Evolutionary conservation across 2,113 vertebrate species (phyloP).

Genomic region (Rissa tridactyla): DNA sequence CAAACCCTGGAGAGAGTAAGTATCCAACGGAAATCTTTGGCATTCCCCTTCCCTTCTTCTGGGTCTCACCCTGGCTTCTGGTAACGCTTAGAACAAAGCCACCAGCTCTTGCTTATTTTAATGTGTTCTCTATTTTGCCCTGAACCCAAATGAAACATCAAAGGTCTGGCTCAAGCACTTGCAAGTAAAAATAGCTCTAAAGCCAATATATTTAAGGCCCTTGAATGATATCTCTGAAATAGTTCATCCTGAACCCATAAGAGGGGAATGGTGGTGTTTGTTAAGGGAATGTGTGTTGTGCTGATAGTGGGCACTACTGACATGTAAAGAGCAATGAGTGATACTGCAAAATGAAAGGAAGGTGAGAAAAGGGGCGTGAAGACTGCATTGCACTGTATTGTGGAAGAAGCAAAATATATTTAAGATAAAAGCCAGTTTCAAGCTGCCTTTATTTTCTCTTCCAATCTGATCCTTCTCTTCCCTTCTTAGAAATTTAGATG

Average conservation of each 20-base stretch:
- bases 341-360: conserved; percentile 7
- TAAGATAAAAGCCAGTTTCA: background rate
- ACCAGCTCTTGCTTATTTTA: conserved; percentile 19
- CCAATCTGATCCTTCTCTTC: background rate
- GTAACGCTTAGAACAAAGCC: conserved; percentile 13
- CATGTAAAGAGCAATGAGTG: background rate
- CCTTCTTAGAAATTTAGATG: background rate
- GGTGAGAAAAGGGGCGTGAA: conserved; percentile 7
- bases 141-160: conserved; percentile 21
- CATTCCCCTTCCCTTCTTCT: conserved; percentile 12
- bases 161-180: conserved; percentile 14
- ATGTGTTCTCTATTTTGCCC: background rate
- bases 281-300: background rate
- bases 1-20: conserved; percentile 7
- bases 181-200: conserved; percentile 31
- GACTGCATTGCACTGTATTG: background rate
- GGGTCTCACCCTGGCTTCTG: conserved; percentile 17
- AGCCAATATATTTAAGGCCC: conserved; percentile 28
- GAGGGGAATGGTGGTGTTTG: background rate
- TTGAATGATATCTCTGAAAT: conserved; percentile 20
- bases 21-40: conserved; percentile 15
- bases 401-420: background rate
- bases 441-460: background rate
- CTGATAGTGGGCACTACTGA: conserved; percentile 18
- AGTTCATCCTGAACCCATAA: background rate